A percentile compares a stretch with the other conserved stretches of the same genome.
Conservation (phyloP, 1,140 invertebrate species). For the Apis laboriosa region DNA sequence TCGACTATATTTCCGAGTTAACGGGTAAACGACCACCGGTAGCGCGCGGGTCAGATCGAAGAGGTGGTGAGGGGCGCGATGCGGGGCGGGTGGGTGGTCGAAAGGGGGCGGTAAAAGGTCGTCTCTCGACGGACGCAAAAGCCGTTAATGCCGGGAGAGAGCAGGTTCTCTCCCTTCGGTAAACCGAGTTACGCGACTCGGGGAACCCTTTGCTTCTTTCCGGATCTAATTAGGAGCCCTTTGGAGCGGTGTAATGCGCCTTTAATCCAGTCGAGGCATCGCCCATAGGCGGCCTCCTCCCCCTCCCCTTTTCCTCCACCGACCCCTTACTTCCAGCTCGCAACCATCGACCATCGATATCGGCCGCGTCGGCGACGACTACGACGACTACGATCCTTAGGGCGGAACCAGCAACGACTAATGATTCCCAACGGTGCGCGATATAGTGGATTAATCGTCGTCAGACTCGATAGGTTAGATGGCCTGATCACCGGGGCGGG, state of each 20-base stretch:
- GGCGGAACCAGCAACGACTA: conserved; percentile 67
- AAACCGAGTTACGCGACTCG: conserved; percentile 79
- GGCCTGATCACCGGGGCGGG: conserved; percentile 53
- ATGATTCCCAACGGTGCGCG: conserved; percentile 76
- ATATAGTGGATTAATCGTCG: conserved; percentile 76
- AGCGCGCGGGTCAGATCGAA: conserved; percentile 34
- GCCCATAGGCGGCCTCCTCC: conserved; percentile 49
- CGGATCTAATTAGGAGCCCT: conserved; percentile 79
- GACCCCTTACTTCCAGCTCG: conserved; percentile 49
- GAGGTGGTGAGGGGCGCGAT: conserved; percentile 1
- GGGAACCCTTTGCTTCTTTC: conserved; percentile 80
- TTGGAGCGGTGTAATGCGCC: conserved; percentile 77
- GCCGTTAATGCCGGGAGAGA: conserved; percentile 73
- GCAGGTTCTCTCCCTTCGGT: conserved; percentile 72
- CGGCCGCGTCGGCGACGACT: conserved; percentile 31
- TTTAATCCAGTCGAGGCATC: conserved; percentile 76
- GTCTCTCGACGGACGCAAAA: conserved; percentile 76
- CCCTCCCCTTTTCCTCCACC: neutral
- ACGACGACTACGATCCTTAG: conserved; percentile 49
- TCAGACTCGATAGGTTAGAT: conserved; percentile 67
- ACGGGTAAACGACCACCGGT: conserved; percentile 17
- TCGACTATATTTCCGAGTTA: conserved; percentile 27
- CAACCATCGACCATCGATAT: conserved; percentile 69
- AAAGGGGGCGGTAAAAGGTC: conserved; percentile 70
- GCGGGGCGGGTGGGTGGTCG: conserved; percentile 18